These are phyloP conservation scores for Andricus grossulariae DNA, from an alignment of 1,140 invertebrate species.

Conservation along the genomic window DNA sequence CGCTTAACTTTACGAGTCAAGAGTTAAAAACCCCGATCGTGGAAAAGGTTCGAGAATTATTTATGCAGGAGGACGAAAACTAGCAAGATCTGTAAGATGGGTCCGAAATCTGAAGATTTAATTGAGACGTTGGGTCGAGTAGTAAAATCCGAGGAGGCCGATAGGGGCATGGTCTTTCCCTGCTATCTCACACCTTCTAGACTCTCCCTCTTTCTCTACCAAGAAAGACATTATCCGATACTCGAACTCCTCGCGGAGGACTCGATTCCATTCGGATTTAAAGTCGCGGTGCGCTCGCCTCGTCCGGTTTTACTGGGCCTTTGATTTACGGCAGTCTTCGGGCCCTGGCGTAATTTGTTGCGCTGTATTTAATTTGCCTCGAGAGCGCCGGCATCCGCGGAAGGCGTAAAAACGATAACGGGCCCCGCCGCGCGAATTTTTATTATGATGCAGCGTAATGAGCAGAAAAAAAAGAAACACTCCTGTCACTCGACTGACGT, in stretches of 20 bases:
- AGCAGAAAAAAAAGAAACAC: conserved; percentile 13
- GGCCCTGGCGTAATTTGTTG: conserved; percentile 58
- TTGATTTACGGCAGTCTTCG: conserved; percentile 59
- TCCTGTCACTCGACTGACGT: conserved; percentile 40
- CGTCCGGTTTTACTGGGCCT: conserved; percentile 57
- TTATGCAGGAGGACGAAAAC: not conserved
- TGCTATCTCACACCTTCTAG: conserved; percentile 8
- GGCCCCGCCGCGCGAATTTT: conserved; percentile 55
- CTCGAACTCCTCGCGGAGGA: conserved; percentile 43
- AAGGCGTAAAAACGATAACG: conserved; percentile 59
- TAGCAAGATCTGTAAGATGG: not conserved
- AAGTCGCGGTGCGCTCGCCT: conserved; percentile 20
- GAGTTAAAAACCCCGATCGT: conserved; percentile 35
- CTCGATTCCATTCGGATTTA: conserved; percentile 50
- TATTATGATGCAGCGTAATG: conserved; percentile 56
- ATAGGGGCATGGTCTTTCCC: not conserved
- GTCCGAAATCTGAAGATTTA: conserved; percentile 56
- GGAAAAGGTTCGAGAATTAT: conserved; percentile 41
- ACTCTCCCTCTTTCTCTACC: conserved; percentile 17
- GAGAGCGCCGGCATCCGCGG: conserved; percentile 30
- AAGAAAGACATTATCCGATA: conserved; percentile 36
- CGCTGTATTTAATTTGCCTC: conserved; percentile 58
- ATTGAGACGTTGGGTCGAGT: conserved; percentile 59
- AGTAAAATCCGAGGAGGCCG: conserved; percentile 38
- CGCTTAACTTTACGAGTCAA: conserved; percentile 1